These are phyloP conservation scores for Cylas formicarius DNA, from an alignment of 1,140 invertebrate species.

Conservation along the genomic window DNA sequence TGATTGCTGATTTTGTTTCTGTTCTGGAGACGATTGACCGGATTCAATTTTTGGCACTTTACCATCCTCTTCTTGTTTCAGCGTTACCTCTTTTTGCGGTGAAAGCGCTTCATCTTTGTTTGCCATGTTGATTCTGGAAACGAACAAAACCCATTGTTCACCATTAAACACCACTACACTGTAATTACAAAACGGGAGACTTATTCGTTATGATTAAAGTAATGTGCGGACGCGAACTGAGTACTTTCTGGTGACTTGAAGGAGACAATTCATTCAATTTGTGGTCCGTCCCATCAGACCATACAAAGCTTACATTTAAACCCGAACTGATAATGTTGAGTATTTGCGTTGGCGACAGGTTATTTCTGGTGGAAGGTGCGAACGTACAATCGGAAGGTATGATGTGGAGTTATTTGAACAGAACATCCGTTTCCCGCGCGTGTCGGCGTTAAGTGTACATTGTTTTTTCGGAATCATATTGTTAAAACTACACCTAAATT, in stretches of 20 bases:
- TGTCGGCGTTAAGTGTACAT: no score
- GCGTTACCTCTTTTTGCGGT: conserved; percentile 1
- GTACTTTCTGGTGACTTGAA: no score
- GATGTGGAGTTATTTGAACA: conserved; percentile 29
- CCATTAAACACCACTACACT: no score
- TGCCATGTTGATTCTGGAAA: no score
- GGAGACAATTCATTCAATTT: no score
- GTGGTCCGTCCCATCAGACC: no score
- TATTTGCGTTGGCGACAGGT: conserved; percentile 14
- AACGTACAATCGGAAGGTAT: conserved; percentile 29
- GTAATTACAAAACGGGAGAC: no score
- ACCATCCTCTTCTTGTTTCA: background rate
- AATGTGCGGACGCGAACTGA: no score
- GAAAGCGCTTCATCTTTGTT: conserved; percentile 17
- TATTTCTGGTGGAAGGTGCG: conserved; percentile 23
- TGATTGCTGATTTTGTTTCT: conserved; percentile 7
- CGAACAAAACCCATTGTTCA: no score
- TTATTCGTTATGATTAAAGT: conserved; percentile 3
- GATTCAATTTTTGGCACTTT: background rate
- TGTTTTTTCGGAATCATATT: no score
- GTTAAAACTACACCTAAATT: conserved; percentile 17
- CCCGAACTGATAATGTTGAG: no score
- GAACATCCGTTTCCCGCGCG: conserved; percentile 31
- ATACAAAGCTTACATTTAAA: no score
- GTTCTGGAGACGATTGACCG: background rate